These are phyloP conservation scores for Paraplagusia blochii DNA, from an alignment of 2,113 vertebrate genomes.

Conservation along the genomic window DNA sequence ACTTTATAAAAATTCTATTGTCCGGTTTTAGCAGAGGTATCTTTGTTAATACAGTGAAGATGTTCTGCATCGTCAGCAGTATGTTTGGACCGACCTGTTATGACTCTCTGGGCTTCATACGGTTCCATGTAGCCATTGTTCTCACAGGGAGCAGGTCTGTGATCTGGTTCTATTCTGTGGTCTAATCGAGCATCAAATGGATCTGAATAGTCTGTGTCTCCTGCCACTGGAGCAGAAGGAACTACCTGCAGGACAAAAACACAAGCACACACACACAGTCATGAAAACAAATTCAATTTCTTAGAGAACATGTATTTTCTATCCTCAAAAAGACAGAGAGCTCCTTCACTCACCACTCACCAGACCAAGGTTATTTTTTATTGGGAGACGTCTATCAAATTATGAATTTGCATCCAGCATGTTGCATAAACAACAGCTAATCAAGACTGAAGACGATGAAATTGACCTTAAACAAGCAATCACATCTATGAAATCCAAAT, in stretches of 20 bases:
- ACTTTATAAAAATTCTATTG: no score
- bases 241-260: conserved; percentile 69
- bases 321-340: not conserved
- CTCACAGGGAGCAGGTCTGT: conserved; percentile 74
- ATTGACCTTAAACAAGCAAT: no score
- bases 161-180: conserved; percentile 59
- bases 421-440: no score
- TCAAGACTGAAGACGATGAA: no score
- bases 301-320: conserved; percentile 8
- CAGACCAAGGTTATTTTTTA: no score
- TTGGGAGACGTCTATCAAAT: no score
- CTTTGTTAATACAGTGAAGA: no score
- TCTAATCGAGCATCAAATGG: conserved; percentile 90
- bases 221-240: conserved; percentile 65
- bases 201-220: conserved; percentile 88
- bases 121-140: conserved; percentile 97
- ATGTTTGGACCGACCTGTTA: conserved; percentile 79
- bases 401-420: no score
- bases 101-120: conserved; percentile 94
- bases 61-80: not conserved
- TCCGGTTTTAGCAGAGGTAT: no score
- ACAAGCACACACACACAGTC: conserved; percentile 10
- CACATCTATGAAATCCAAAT: no score
- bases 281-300: not conserved
- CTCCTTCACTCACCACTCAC: not conserved